Percentiles rank a stretch among this genome's conserved stretches.
Conservation (phyloP, 2,888 invertebrate genomes). For the Oxycera nigricornis region DNA sequence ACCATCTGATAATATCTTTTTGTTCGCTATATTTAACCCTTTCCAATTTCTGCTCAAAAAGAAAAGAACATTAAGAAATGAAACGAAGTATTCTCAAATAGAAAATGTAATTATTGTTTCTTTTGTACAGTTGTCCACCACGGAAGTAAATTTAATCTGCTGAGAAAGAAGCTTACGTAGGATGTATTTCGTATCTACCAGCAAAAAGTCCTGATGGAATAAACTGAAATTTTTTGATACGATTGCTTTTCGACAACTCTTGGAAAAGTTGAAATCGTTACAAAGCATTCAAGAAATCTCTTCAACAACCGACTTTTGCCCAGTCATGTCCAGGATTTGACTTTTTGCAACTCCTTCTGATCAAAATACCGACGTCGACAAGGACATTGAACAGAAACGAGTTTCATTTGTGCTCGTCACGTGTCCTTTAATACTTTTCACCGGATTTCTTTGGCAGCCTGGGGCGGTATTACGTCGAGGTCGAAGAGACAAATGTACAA, state of each 20-base stretch:
- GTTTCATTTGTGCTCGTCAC: not conserved
- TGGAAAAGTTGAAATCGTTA: not conserved
- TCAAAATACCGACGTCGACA: not conserved
- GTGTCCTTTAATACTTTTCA: not conserved
- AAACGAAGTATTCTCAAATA: constrained; percentile 12
- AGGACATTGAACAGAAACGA: constrained; percentile 1
- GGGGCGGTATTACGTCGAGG: not conserved
- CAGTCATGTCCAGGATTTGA: not conserved
- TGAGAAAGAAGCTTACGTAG: constrained; percentile 15
- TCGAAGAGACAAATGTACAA: not conserved
- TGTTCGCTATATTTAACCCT: not conserved
- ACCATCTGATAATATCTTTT: constrained; percentile 8
- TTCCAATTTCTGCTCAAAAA: not conserved
- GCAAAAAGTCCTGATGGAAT: not conserved
- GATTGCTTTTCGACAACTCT: constrained; percentile 18
- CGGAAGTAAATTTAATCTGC: constrained; percentile 5
- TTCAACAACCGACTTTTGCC: not conserved
- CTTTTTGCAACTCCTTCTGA: not conserved
- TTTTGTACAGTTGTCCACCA: not conserved
- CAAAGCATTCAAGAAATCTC: no score
- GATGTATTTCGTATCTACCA: not conserved
- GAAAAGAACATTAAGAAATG: no score
- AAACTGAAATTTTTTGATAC: constrained; percentile 27
- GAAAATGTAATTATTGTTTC: constrained; percentile 38
- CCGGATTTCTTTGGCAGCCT: not conserved